Evolutionary conservation across 2,113 vertebrate species (phyloP).

Genomic region (Mirza zaza): DNA sequence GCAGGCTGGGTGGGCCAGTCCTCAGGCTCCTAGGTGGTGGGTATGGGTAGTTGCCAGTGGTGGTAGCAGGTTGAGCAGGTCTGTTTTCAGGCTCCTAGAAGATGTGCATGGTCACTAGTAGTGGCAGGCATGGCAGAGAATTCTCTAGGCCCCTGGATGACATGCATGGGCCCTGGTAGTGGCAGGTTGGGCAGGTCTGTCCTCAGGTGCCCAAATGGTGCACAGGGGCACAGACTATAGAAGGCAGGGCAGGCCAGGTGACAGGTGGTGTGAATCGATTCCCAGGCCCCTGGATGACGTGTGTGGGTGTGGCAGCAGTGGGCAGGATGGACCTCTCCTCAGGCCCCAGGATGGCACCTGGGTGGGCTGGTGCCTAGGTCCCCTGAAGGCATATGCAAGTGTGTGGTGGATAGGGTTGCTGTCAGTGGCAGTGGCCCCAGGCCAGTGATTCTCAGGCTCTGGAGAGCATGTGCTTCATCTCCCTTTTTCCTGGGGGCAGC

Average conservation of each 20-base stretch:
- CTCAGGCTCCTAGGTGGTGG: background rate
- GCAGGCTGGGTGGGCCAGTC: background rate
- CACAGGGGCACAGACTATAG: too few relatives aligned
- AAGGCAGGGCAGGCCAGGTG: too few relatives aligned
- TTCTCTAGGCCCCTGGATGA: background rate
- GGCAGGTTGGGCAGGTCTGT: too few relatives aligned
- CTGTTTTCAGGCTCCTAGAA: background rate
- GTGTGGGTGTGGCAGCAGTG: too few relatives aligned
- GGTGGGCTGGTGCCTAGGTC: background rate
- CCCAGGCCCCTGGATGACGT: too few relatives aligned
- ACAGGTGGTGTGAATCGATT: too few relatives aligned
- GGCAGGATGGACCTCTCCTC: background rate
- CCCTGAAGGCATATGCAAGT: background rate
- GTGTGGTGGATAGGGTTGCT: background rate
- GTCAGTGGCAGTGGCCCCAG: background rate
- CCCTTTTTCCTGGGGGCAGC: background rate
- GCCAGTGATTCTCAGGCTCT: background rate
- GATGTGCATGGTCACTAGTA: background rate
- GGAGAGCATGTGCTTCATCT: background rate
- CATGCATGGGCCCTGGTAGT: background rate
- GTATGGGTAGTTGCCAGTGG: background rate
- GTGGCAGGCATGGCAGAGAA: background rate
- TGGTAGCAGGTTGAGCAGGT: background rate
- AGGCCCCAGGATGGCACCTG: background rate
- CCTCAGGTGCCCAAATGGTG: too few relatives aligned